Evolutionary conservation across 2,797 vertebrate genomes (phyloP), one percentile per base, ranked within the genome.

Genomic region (Ataeniobius toweri): DNA sequence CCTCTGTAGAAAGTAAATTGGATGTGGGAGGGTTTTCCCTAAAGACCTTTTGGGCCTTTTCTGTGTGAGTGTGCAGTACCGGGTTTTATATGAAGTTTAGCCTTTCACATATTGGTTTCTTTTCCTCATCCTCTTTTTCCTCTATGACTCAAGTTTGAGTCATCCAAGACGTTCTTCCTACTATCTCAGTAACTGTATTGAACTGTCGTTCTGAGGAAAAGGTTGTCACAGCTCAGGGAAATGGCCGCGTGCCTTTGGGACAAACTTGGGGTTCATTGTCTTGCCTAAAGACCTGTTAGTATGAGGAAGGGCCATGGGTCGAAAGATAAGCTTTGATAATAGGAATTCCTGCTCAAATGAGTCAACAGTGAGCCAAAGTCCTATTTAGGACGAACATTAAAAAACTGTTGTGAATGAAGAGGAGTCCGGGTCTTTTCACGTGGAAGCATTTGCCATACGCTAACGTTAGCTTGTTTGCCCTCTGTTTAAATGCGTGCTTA

Each of bases 121-220:
- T 67, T 65, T 76, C 9, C 12, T 48, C 8, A 59, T 50, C 31
- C 8, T 50, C 36, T 51, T n/a, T 63, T 51, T 80, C 77, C 80
- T 28, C 28, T 61, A 36, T 86, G 74, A 88, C 85, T 88, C 79
- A 76, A 70, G 51, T 77, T 79, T 77, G 81, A 90, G 82, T 90
- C 90, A 89, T 75, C 39, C 39, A 20, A 39, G 48, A 1, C 1
- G 5, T 80, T 85, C 83, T 80, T 74, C 79, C 85, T 83, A 55
- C 39, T 56, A 70, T 80, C 58, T 86, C 77, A 65, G 61, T 75
- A 83, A 41, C 72, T 73, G 63, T 83, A 73, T 77, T 22, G 46
- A 84, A 68, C 6, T 26, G 24, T 31, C 61, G 58, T 31, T 71
- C 1, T 9, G 46, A 78, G n/a, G 51, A 71, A 85, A 86, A 83